Evolutionary conservation across 2,888 invertebrate species (phyloP).

Genomic region (Drosophila tripunctata): DNA sequence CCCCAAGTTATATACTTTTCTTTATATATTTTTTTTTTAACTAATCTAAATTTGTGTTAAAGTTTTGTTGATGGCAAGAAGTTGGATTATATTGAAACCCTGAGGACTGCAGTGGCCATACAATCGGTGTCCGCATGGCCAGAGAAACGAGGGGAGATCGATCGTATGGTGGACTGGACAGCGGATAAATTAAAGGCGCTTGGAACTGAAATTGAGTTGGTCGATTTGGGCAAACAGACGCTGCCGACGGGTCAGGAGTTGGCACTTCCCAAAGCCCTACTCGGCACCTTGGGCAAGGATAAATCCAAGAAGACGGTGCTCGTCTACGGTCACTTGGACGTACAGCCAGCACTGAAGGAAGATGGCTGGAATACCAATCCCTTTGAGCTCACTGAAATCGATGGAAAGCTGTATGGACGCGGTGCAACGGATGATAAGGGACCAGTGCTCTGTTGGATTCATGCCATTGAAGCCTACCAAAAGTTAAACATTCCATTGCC

Average conservation of each 20-base stretch:
- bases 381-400: constrained; percentile 93
- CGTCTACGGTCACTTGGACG: constrained; percentile 98
- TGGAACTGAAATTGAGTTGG: constrained; percentile 89
- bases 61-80: constrained; percentile 90
- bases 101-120: constrained; percentile 95
- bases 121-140: constrained; percentile 97
- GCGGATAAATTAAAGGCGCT: constrained; percentile 88
- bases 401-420: constrained; percentile 95
- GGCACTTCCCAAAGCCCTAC: constrained; percentile 93
- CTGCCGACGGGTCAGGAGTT: constrained; percentile 89
- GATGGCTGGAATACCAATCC: constrained; percentile 99
- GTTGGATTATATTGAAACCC: constrained; percentile 89
- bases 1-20: too few relatives aligned
- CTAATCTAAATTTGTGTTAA: constrained; percentile 18
- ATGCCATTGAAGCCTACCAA: constrained; percentile 95
- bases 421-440: constrained; percentile 98
- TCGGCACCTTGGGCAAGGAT: constrained; percentile 92
- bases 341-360: constrained; percentile 95
- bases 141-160: constrained; percentile 91
- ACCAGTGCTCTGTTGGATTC: constrained; percentile 97
- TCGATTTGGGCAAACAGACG: constrained; percentile 90
- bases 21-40: too few relatives aligned
- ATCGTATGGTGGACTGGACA: constrained; percentile 94
- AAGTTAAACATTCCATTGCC: constrained; percentile 88
- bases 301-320: constrained; percentile 95